phyloP scores from a whole-genome alignment of 2,797 vertebrate species.

The Ataeniobius toweri region DNA sequence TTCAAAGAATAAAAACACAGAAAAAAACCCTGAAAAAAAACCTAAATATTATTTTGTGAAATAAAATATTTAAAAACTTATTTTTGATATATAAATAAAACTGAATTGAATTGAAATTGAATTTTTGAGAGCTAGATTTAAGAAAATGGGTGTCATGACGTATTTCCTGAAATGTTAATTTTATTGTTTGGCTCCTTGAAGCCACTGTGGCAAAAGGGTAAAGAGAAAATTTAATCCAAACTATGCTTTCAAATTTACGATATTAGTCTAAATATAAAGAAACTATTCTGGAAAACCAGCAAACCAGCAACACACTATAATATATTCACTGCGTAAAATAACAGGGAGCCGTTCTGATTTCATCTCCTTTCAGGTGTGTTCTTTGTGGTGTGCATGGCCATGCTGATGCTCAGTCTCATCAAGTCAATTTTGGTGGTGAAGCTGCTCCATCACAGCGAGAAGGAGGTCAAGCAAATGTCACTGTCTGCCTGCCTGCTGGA shows the following conservation, averaged over 20 bases:
- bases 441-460: slow-evolving; percentile 80
- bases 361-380: slow-evolving; percentile 78
- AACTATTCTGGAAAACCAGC: background rate
- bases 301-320: background rate
- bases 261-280: background rate
- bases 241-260: background rate
- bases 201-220: background rate
- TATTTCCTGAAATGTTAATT: no score
- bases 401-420: slow-evolving; percentile 87
- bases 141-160: no score
- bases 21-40: no score
- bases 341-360: background rate
- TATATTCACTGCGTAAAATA: background rate
- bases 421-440: slow-evolving; percentile 88
- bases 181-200: background rate
- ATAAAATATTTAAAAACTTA: no score
- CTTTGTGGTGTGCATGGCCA: slow-evolving; percentile 86
- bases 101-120: no score
- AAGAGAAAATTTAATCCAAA: background rate
- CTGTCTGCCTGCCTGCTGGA: slow-evolving; percentile 79
- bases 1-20: no score
- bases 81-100: no score
- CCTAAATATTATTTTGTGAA: no score
- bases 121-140: no score
- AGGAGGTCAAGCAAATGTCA: slow-evolving; percentile 72